Evolutionary conservation across 2,113 vertebrate genomes (phyloP).

Genomic region (Sclerurus mexicanus): DNA sequence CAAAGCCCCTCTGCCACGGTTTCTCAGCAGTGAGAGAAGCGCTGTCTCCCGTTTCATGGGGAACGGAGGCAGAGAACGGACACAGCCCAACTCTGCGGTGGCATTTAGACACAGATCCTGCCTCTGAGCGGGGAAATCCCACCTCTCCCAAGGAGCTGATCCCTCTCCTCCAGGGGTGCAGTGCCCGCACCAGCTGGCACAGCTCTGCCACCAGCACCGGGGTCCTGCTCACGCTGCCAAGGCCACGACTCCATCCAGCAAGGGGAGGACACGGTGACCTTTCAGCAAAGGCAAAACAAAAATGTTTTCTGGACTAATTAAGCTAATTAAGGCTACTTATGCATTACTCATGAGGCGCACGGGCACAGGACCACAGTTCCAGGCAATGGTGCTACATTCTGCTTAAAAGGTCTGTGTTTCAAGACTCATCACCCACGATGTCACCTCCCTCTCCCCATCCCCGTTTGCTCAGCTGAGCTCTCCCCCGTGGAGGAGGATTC

Average conservation of each 20-base stretch:
- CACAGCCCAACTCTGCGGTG: background rate
- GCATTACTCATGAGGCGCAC: background rate
- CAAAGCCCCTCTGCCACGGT: background rate
- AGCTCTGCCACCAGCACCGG: rapidly evolving
- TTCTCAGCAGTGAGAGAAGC: background rate
- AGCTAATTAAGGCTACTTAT: background rate
- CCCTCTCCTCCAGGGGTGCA: rapidly evolving
- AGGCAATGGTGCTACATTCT: background rate
- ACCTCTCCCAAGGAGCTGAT: background rate
- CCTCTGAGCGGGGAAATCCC: background rate
- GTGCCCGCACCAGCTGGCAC: background rate
- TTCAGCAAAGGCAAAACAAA: background rate
- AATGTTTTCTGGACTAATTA: background rate
- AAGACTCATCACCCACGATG: rapidly evolving
- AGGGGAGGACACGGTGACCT: background rate
- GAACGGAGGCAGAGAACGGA: background rate
- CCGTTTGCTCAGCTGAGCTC: background rate
- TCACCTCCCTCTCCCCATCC: background rate
- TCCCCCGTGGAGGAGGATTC: background rate
- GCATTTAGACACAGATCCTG: background rate
- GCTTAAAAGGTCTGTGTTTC: background rate
- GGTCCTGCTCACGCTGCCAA: background rate
- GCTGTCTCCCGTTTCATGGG: rapidly evolving
- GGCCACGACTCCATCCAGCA: background rate
- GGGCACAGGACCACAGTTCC: background rate